Evolutionary conservation across 1,140 invertebrate genomes (phyloP).

Genomic region (Pseudomyrmex flavicornis): DNA sequence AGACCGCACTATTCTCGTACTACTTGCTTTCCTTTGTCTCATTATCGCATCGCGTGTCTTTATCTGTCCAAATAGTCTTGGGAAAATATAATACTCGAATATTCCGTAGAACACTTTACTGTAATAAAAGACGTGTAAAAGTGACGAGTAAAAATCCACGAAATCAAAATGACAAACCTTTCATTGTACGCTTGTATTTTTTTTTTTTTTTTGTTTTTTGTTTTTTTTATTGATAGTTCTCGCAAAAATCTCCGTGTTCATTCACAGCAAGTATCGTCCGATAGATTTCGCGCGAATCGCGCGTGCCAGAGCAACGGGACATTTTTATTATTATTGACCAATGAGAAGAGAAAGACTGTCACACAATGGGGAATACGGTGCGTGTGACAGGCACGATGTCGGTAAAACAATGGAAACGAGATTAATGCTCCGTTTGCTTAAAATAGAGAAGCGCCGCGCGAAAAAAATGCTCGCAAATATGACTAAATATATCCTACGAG

Average conservation of each 20-base stretch:
- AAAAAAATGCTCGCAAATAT: slow-evolving; percentile 22
- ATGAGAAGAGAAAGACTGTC: slow-evolving; percentile 51
- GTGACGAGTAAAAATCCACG: too few species aligned
- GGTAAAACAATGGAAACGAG: slow-evolving; percentile 38
- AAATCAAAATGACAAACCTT: neutral
- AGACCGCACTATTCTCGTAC: too few species aligned
- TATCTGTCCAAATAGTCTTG: too few species aligned
- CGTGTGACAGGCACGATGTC: slow-evolving; percentile 43
- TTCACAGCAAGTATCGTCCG: neutral
- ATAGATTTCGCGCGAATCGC: slow-evolving; percentile 24
- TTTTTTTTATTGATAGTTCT: neutral
- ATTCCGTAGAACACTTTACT: too few species aligned
- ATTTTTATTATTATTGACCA: slow-evolving; percentile 56
- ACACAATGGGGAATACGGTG: slow-evolving; percentile 38
- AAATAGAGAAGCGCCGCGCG: slow-evolving; percentile 38
- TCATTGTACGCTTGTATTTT: neutral
- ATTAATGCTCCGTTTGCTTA: slow-evolving; percentile 51
- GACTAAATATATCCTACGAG: too few species aligned
- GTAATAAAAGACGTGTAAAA: too few species aligned
- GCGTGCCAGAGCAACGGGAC: slow-evolving; percentile 29
- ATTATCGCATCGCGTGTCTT: too few species aligned
- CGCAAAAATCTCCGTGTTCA: neutral
- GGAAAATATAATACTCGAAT: too few species aligned
- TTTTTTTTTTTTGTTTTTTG: neutral
- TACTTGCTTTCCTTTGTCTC: too few species aligned